Conservation (phyloP, 2,888 invertebrate genomes). For the Sesia apiformis region DNA sequence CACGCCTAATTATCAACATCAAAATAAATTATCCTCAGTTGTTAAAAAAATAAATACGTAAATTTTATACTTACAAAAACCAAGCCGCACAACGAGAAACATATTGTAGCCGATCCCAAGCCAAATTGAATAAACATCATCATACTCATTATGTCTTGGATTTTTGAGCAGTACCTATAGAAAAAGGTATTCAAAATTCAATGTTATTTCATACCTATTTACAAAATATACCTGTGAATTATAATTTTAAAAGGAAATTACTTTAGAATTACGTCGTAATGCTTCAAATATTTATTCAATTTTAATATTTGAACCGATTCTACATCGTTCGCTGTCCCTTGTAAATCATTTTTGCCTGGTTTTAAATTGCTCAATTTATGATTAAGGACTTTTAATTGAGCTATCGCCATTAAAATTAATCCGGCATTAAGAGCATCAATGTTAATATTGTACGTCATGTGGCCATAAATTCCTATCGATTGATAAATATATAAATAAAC, state of each 20-base stretch:
- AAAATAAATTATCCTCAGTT: neutral
- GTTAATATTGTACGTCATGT: constrained; percentile 48
- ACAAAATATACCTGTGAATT: neutral
- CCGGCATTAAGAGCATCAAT: constrained; percentile 46
- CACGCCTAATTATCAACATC: neutral
- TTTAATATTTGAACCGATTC: neutral
- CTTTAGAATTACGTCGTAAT: neutral
- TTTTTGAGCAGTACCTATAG: neutral
- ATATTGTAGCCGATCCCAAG: constrained; percentile 1
- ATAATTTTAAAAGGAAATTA: neutral
- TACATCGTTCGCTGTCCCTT: neutral
- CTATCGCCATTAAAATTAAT: constrained; percentile 32
- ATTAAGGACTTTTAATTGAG: constrained; percentile 36
- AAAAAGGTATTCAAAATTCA: neutral
- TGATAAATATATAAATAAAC: constrained; percentile 39
- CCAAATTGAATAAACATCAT: constrained; percentile 1
- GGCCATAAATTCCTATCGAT: constrained; percentile 40
- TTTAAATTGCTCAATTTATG: constrained; percentile 18
- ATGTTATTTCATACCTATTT: neutral
- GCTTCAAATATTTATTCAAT: neutral
- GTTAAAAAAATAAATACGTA: neutral
- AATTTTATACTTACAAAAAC: neutral
- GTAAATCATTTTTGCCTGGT: neutral
- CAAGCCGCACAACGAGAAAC: constrained; percentile 1
- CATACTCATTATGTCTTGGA: constrained; percentile 1